A percentile compares a stretch with the other conserved stretches of the same genome.
phyloP scores from a whole-genome alignment of 2,888 invertebrate species.

The Drosophila nigritarsus region DNA sequence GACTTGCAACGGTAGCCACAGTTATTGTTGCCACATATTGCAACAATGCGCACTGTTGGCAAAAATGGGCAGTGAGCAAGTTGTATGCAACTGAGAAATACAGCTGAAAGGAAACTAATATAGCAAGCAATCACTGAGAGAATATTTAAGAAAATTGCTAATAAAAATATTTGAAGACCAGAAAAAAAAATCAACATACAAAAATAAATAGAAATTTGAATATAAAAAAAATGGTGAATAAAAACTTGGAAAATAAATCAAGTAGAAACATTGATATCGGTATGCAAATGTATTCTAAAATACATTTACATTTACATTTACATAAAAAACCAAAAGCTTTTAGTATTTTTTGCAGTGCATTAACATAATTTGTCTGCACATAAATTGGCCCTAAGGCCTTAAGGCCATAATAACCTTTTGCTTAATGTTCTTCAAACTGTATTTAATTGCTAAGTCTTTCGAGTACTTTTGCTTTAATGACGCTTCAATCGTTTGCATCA shows the following conservation, averaged over 20 bases:
- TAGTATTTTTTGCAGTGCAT: conserved; percentile 4
- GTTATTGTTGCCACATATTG: conserved; percentile 68
- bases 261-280: background rate
- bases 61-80: conserved; percentile 19
- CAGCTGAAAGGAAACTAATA: conserved; percentile 13
- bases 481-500: conserved; percentile 28
- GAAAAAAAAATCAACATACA: background rate
- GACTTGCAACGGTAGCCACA: conserved; percentile 48
- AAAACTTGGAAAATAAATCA: background rate
- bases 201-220: background rate
- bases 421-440: conserved; percentile 15
- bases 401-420: conserved; percentile 3
- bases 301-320: background rate
- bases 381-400: background rate
- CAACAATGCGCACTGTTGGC: conserved; percentile 45
- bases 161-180: background rate
- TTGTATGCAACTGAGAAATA: conserved; percentile 22
- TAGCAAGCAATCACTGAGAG: no score
- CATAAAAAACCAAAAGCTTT: background rate
- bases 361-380: background rate
- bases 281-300: background rate
- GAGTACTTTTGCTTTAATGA: conserved; percentile 31
- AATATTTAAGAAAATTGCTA: background rate
- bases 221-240: background rate
- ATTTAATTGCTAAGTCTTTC: conserved; percentile 32